Evolutionary conservation across 1,140 invertebrate species (phyloP), one percentile per base, ranked within the genome.

Genomic region (Holotrichia oblita): DNA sequence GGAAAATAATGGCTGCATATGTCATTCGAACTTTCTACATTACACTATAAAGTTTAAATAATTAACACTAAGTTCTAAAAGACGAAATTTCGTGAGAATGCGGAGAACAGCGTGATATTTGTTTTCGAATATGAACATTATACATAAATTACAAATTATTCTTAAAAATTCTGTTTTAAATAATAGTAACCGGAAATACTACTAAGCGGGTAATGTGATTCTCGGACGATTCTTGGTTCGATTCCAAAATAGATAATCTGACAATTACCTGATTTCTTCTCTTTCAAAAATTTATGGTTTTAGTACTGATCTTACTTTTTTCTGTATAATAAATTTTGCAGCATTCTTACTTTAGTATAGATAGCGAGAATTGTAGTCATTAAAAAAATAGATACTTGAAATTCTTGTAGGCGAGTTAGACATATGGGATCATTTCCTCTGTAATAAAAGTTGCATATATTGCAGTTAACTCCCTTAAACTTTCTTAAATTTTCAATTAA

Each of bases 1-100:
- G 89, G 89, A 90, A 89, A 89, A 88, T 89, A 89, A 90, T 90
- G 89, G 75, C 75, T 55, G 75, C 75, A 55, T 40, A 74, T 76
- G 75, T 76, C 75, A 76, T 76, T 48, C 44, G 10, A n/a, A 76
- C 7, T 76, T 74, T 74, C 40, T 17, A n/a, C n/a, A 41, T 74
- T n/a, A 9, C 40, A 20, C 7, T 41, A 74, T 40, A 74, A 14
- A 48, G 7, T 48, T 48, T 17, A 48, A 48, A 48, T 10, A 10
- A 48, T 2, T 48, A 17, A 14, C 14, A 27, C 9, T 27, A 24
- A 22, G 22, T 27, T 4, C 8, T 69, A 69, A 34, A 69, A 69
- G 48, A 55, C 48, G 6, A 69, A 69, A 69, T 34, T 14, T 17
- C 22, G 10, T 12, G 3, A 69, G 22, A 69, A 48, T 14, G 44